Evolutionary conservation across 1,140 invertebrate species (phyloP), one percentile per base, ranked within the genome.

Genomic region (Drosophila elegans): DNA sequence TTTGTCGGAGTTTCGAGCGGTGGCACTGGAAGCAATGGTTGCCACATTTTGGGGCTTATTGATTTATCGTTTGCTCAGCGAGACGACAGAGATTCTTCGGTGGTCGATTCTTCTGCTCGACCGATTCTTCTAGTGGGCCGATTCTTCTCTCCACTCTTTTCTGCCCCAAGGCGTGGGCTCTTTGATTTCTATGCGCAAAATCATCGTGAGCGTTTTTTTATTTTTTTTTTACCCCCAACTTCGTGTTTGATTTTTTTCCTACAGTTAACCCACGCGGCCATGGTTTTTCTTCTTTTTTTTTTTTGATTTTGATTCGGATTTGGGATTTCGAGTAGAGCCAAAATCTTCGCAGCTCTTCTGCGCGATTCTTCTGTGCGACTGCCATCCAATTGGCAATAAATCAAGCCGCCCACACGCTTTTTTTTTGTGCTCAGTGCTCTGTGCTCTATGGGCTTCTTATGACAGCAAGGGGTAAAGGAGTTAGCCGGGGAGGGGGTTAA

Each of bases 351-450:
- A 32, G 21, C 59, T 67, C 59, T 71, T 71, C 55, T 38, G 59
- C 34, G 52, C 62, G 34, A 60, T 66, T 77, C 62, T 61, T 67
- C 61, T 29, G 64, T 16, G 16, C 38, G 48, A 46, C 38, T 73
- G 72, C 48, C 56, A 62, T 42, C 66, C 84, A 90, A 89, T 89
- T 89, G 84, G 80, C 77, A 84, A 89, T 89, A 89, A 89, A 89
- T 89, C 84, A 89, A 84, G 82, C 74, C 84, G 78, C 84, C 84
- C 85, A 89, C 84, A 80, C 80, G 63, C 59, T 55, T 49, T 62
- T 66, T 66, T 49, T 51, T 9, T 2, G 2, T 21, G 42, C 63
- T 36, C 36, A 9, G 3, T 2, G 38, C 63, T 36, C 36, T 16
- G 3, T 2, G 38, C 34, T 54, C 29, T 27, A 12, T 16, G 55